Evolutionary conservation across 2,797 vertebrate genomes (phyloP).

Genomic region (Enteromius fasciolatus): DNA sequence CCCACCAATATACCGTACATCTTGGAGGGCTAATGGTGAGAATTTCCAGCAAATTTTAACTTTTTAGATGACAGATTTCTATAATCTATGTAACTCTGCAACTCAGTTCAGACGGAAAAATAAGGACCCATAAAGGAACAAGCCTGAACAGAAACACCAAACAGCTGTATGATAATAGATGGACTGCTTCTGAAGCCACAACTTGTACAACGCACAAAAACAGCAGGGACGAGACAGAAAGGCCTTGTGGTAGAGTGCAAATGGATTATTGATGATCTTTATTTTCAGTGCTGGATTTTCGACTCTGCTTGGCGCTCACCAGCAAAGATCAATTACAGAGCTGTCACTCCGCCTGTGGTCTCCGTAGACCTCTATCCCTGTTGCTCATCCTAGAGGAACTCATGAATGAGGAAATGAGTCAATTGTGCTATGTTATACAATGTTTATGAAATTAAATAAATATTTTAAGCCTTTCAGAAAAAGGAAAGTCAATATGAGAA

Average conservation of each 20-base stretch:
- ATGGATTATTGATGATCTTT: slow-evolving; percentile 47
- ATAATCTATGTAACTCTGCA: no score
- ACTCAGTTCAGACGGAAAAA: not conserved
- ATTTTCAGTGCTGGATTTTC: slow-evolving; percentile 19
- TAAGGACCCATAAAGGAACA: not conserved
- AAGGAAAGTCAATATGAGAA: not conserved
- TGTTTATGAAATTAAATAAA: not conserved
- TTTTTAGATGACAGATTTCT: no score
- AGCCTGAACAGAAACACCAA: not conserved
- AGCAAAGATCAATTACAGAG: slow-evolving; percentile 36
- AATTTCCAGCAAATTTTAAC: no score
- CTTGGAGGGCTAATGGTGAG: no score
- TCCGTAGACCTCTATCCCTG: not conserved
- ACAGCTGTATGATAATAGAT: not conserved
- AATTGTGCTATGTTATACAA: not conserved
- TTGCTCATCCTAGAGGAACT: slow-evolving; percentile 9
- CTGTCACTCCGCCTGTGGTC: slow-evolving; percentile 4
- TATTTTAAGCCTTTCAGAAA: not conserved
- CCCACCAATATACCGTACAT: no score
- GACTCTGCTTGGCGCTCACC: slow-evolving; percentile 3
- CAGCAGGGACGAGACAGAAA: slow-evolving; percentile 17
- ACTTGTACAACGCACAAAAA: slow-evolving; percentile 8
- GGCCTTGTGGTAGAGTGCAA: slow-evolving; percentile 29
- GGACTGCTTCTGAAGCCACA: slow-evolving; percentile 5
- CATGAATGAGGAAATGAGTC: not conserved